Base-by-base conservation (phyloP, 2,113 vertebrate genomes). In the Tonatia bakeri region DNA sequence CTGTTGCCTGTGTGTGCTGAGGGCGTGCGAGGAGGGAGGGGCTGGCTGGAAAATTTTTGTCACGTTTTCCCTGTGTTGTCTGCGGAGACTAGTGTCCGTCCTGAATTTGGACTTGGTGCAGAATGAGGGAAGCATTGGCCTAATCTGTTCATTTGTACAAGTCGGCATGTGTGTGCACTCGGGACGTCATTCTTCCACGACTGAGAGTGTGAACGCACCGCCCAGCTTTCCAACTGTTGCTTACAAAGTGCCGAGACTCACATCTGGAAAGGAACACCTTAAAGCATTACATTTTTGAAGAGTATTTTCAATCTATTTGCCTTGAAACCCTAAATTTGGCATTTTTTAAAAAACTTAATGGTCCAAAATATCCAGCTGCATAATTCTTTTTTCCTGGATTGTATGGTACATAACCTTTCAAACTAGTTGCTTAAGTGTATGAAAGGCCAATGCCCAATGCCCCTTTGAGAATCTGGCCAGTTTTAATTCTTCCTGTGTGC, bases 41-140 rank as follows among this genome's bases (percentile, higher is more conserved):
- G 47, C 92, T 87, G 94, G 67, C 94, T 98, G 98, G 97, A 98
- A 98, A 97, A 98, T 96, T 65, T 87, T 93, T 59, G 92, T 98
- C 97, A 97, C 73, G 87, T 82, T 97, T 97, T 91, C 95, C 93
- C 96, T 95, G 89, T 52, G 22, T 67, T 80, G 84, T 96, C 89
- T 95, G 80, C 52, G 76, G 86, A 98, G 96, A 93, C 61, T 45
- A 67, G 64, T 92, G 95, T 96, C 94, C 75, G 86, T 90, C 94
- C 67, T 92, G 93, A 93, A 84, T 84, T 95, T 96, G 96, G 95
- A 94, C 61, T 75, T 45, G 52, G 79, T 94, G 76, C 82, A 94
- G 91, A 80, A 45, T 96, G 96, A 95, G 89, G 93, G 94, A 97
- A 93, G 87, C 85, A 26, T 67, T 76, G 90, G 90, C 96, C 85